Base-by-base conservation (phyloP, 2,113 vertebrate genomes). In the Oryzias javanicus region DNA sequence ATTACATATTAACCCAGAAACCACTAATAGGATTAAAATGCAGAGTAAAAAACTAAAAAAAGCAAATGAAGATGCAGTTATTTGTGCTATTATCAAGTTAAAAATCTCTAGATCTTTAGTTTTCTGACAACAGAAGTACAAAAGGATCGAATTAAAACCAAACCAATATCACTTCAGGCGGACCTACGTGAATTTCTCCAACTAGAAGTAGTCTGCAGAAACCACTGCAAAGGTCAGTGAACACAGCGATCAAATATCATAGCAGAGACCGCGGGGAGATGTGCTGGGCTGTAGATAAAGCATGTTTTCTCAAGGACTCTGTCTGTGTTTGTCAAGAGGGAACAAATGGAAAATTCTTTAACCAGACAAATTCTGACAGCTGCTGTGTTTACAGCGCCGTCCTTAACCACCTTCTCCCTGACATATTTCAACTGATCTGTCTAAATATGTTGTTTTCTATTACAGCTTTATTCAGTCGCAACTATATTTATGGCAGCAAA, bases 201-300 rank as follows among this genome's bases (percentile, higher is more conserved):
- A 40, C 4, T 3, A 53, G 27, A 53, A 18, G 51, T 12, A 53
- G 17, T 35, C 51, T 40, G 15, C 16, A 27, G 14, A n/a, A 52
- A 49, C 59, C 18, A 27, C 48, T 17, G 29, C 17, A 71, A 71
- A 65, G 44, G 69, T 65, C 69, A 65, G 44, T 49, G 55, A 49
- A 6, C 62, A 66, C 18, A 35, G 12, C 16, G 25, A 45, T 15
- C 20, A 29, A 35, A 20, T 15, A 20, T 29, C 40, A 13, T 4
- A 25, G 41, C 49, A 19, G 42, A 42, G 12, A 40, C n/a, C 16
- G 42, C 25, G 13, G 55, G 2, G 1, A 18, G 4, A 10, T 22
- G n/a, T 51, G 7, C 16, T 17, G 50, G 44, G 17, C 29, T 18
- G 17, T 3, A 50, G 25, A 18, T 49, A 12, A 44, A 60, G 10